Evolutionary conservation across 2,888 invertebrate genomes (phyloP), one percentile per base, ranked within the genome.

Genomic region (Anthophora plumipes): DNA sequence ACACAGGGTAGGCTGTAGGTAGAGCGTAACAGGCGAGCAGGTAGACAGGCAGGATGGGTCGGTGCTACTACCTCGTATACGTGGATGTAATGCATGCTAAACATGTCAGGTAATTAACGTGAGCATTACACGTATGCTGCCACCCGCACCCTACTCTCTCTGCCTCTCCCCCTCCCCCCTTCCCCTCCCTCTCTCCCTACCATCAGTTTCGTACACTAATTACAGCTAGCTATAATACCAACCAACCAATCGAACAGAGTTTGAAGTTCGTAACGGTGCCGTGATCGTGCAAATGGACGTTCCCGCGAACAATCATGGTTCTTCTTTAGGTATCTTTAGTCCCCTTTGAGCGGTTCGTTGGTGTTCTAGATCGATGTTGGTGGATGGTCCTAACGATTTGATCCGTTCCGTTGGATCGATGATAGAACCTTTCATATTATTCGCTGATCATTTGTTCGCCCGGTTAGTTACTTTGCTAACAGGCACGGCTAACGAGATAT

Each of bases 41-140:
- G 81, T 83, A 83, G 82, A 74, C 74, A 68, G 81, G 43, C 80
- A 60, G 77, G 55, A 52, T 80, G 67, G 67, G 69, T 81, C 69
- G 76, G 57, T 37, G 75, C 77, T 77, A 78, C 84, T 83, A 72
- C 72, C 80, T 70, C 84, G 78, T 84, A 74, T 83, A 83, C 83
- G 84, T 86, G 83, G 83, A 87, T 85, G 89, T 91, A 89, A 91
- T 91, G 91, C 91, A 91, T 92, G 91, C 89, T 90, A 91, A 92
- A 89, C 88, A 91, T 89, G 88, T 86, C 87, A 85, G 87, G 87
- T 91, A 90, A 91, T 91, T 91, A 91, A 89, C 89, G 88, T 88
- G 85, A 80, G 88, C 87, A 85, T 89, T 90, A 89, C 86, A 86
- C 85, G 85, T 88, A 85, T 85, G 84, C 87, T 79, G 67, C 70